Percentiles rank a stretch among this genome's conserved stretches.
phyloP scores from a whole-genome alignment of 2,888 invertebrate genomes.

The Tinea pellionella region DNA sequence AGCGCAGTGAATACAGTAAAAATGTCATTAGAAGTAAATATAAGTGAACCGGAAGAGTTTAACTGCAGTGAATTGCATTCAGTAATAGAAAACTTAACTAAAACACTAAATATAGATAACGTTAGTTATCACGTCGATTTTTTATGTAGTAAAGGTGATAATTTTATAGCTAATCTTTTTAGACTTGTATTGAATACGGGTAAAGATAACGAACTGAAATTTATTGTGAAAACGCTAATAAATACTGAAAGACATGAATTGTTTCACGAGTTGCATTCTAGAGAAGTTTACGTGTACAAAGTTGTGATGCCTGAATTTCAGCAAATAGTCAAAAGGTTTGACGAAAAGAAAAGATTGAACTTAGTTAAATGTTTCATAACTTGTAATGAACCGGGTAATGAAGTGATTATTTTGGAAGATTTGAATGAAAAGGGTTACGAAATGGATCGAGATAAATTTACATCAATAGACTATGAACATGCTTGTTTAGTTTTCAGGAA shows the following conservation, averaged over 20 bases:
- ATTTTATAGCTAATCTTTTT: slow-evolving; percentile 50
- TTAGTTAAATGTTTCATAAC: slow-evolving; percentile 40
- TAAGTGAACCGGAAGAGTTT: slow-evolving; percentile 56
- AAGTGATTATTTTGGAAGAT: slow-evolving; percentile 50
- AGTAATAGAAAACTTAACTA: slow-evolving; percentile 37
- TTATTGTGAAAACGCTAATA: slow-evolving; percentile 50
- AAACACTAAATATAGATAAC: slow-evolving; percentile 28
- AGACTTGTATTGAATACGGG: slow-evolving; percentile 39
- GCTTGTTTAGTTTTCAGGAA: slow-evolving; percentile 32
- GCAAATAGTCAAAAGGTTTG: slow-evolving; percentile 30
- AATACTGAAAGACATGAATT: slow-evolving; percentile 45
- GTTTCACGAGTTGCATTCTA: slow-evolving; percentile 45
- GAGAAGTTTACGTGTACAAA: slow-evolving; percentile 44
- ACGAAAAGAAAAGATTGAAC: slow-evolving; percentile 27
- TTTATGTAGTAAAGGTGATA: slow-evolving; percentile 42
- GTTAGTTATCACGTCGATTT: slow-evolving; percentile 49
- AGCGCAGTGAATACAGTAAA: slow-evolving; percentile 16
- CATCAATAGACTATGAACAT: slow-evolving; percentile 33
- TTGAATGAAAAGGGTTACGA: slow-evolving; percentile 35
- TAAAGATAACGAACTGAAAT: slow-evolving; percentile 28
- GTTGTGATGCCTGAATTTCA: slow-evolving; percentile 35
- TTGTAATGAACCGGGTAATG: slow-evolving; percentile 33
- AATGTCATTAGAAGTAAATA: slow-evolving; percentile 60
- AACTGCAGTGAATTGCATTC: slow-evolving; percentile 44
- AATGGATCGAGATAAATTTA: slow-evolving; percentile 29